These are phyloP conservation scores for Pycnonotus jocosus DNA, from an alignment of 2,113 vertebrate species.

Conservation along the genomic window DNA sequence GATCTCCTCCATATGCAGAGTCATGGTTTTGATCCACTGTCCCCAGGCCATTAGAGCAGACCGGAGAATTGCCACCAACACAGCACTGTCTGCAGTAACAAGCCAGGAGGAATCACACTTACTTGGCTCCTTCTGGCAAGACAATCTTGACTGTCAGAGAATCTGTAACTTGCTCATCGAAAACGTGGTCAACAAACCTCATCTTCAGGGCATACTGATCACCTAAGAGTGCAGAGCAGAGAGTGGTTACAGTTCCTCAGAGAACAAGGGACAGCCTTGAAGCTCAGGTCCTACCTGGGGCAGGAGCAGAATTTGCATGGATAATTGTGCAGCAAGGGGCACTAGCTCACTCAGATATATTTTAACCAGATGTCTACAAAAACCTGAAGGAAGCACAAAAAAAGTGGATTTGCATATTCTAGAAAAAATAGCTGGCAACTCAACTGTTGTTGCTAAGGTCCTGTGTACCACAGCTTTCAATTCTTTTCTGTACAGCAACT, in stretches of 20 bases:
- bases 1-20: not conserved
- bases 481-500: not conserved
- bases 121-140: conserved; percentile 96
- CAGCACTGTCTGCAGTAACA: not conserved
- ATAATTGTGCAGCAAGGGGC: not conserved
- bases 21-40: not conserved
- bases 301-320: not conserved
- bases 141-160: conserved; percentile 91
- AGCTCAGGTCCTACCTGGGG: not conserved
- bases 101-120: conserved; percentile 44
- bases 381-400: not conserved
- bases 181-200: conserved; percentile 94
- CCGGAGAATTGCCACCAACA: not conserved
- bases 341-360: not conserved
- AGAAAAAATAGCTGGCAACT: not conserved
- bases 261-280: not conserved
- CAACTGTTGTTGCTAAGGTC: not conserved
- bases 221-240: conserved; percentile 68
- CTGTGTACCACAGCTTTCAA: not conserved
- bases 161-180: conserved; percentile 96
- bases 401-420: not conserved
- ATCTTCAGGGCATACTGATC: conserved; percentile 98
- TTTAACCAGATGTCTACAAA: not conserved
- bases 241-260: not conserved
- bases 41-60: not conserved